Conservation (phyloP, 2,797 vertebrate species). For the Bradypodion pumilum region DNA sequence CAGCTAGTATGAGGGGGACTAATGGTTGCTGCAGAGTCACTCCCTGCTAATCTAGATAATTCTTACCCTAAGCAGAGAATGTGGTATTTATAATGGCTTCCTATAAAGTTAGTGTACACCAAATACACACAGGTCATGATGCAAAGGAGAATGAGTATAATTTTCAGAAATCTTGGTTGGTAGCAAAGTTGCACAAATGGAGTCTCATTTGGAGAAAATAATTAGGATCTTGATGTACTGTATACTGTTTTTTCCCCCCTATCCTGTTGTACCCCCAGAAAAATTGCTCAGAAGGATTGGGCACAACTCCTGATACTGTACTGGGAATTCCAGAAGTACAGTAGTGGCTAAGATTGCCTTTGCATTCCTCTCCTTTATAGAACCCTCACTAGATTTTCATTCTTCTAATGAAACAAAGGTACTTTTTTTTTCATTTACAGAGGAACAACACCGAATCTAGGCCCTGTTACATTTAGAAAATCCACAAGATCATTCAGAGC, state of each 20-base stretch:
- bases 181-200: neutral
- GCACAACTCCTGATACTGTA: neutral
- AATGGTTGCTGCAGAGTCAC: neutral
- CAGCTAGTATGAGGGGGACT: neutral
- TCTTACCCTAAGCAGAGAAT: neutral
- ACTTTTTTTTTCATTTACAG: neutral
- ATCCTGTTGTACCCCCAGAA: neutral
- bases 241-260: neutral
- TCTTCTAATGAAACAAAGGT: neutral
- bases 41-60: neutral
- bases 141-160: neutral
- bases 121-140: neutral
- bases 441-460: neutral
- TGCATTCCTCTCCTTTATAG: neutral
- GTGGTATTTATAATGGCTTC: neutral
- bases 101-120: neutral
- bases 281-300: neutral
- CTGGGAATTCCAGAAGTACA: neutral
- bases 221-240: neutral
- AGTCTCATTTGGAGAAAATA: neutral
- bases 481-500: no score
- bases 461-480: neutral
- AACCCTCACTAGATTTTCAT: neutral
- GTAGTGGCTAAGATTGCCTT: neutral
- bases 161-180: neutral